phyloP scores from a whole-genome alignment of 1,140 invertebrate species.

The Trichonephila clavipes region DNA sequence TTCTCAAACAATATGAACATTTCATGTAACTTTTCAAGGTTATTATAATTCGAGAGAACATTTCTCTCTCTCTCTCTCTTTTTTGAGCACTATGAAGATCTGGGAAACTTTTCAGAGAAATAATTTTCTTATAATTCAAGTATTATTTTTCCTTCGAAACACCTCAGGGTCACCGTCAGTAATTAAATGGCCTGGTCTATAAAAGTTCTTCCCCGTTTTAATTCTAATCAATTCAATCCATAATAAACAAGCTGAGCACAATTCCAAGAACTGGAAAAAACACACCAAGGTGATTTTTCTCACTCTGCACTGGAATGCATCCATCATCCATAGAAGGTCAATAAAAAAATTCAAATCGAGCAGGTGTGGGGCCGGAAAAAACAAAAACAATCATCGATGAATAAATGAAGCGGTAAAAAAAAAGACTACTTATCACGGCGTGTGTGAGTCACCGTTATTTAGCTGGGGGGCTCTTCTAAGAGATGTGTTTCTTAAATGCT shows the following conservation, averaged over 20 bases:
- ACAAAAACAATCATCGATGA: not conserved
- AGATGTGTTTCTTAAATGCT: not conserved
- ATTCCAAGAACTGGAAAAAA: not conserved
- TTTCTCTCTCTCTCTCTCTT: too few species aligned
- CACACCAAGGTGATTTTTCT: not conserved
- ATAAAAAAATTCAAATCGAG: not conserved
- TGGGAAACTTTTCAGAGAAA: too few species aligned
- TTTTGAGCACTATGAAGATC: too few species aligned
- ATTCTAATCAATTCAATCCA: not conserved
- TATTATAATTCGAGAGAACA: too few species aligned
- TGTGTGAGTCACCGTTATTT: constrained; percentile 26
- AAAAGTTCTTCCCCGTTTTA: not conserved
- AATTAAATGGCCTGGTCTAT: too few species aligned
- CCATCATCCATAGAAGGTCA: not conserved
- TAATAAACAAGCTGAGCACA: not conserved
- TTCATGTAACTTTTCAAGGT: too few species aligned
- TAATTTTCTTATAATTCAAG: too few species aligned
- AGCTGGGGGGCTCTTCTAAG: not conserved
- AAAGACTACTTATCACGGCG: not conserved
- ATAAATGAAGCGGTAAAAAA: not conserved
- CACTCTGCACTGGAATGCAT: not conserved
- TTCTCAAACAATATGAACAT: too few species aligned
- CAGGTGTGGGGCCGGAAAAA: not conserved
- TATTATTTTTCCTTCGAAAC: too few species aligned
- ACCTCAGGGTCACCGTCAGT: too few species aligned